Percentiles rank a stretch among this genome's conserved stretches.
phyloP scores from a whole-genome alignment of 1,140 invertebrate genomes.

The Euwallacea similis region DNA sequence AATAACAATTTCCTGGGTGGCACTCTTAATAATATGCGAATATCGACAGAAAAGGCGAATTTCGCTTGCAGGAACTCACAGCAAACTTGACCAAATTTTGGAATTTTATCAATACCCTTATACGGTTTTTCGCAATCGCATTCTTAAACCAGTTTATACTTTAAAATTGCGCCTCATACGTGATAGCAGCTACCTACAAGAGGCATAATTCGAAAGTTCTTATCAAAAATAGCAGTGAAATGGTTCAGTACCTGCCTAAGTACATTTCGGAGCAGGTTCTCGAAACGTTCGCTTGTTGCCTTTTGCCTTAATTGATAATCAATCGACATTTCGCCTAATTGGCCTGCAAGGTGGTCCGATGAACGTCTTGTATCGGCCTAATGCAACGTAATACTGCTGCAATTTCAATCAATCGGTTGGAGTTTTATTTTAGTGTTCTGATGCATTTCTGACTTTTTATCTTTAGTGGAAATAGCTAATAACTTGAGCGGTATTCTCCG shows the following conservation, averaged over 20 bases:
- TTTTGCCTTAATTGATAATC: slow-evolving; percentile 46
- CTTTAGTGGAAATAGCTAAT: too few relatives aligned
- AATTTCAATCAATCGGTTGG: too few relatives aligned
- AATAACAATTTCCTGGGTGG: too few relatives aligned
- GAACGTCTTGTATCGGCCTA: slow-evolving; percentile 10
- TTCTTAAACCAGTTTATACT: not conserved
- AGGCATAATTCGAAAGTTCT: slow-evolving; percentile 16
- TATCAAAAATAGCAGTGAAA: slow-evolving; percentile 13
- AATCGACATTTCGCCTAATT: slow-evolving; percentile 44
- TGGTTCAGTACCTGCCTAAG: slow-evolving; percentile 7
- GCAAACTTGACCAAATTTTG: too few relatives aligned
- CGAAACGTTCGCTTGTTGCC: slow-evolving; percentile 40
- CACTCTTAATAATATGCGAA: too few relatives aligned
- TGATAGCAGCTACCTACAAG: slow-evolving; percentile 7
- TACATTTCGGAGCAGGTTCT: slow-evolving; percentile 25
- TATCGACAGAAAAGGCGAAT: too few relatives aligned
- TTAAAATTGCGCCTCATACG: not conserved
- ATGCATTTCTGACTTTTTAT: too few relatives aligned
- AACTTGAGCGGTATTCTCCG: too few relatives aligned
- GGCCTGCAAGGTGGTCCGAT: slow-evolving; percentile 36
- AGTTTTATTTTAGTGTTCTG: too few relatives aligned
- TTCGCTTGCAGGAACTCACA: too few relatives aligned
- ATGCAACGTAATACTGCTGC: not conserved
- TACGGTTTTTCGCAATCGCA: too few relatives aligned
- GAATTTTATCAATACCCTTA: too few relatives aligned